A percentile compares a stretch with the other conserved stretches of the same genome.
These are phyloP conservation scores for Epicauta chinensis DNA, from an alignment of 1,140 invertebrate genomes.

Conservation along the genomic window DNA sequence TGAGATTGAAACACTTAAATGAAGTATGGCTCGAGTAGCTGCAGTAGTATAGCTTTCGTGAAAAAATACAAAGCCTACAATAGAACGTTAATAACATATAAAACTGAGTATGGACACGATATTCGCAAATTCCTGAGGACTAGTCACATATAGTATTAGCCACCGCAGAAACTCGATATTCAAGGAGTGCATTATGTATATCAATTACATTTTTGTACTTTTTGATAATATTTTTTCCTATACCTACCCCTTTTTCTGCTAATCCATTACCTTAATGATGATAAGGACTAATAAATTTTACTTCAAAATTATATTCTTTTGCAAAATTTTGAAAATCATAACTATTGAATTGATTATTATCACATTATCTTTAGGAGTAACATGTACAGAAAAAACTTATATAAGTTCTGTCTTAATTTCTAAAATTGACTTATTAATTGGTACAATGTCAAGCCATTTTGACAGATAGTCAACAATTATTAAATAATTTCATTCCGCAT, in stretches of 20 bases:
- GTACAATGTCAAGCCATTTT: constrained; percentile 1
- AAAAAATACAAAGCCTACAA: too few species aligned
- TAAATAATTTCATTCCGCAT: constrained; percentile 1
- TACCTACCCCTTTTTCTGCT: constrained; percentile 10
- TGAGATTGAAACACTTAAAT: too few species aligned
- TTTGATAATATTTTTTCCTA: too few species aligned
- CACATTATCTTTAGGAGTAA: constrained; percentile 5
- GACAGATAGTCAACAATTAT: constrained; percentile 9
- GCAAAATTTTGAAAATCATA: constrained; percentile 7
- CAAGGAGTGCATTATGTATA: too few species aligned
- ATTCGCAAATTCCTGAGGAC: too few species aligned
- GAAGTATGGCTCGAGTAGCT: too few species aligned
- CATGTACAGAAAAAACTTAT: constrained; percentile 6
- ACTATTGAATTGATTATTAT: constrained; percentile 13
- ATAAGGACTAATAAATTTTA: constrained; percentile 2
- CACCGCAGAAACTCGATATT: too few species aligned
- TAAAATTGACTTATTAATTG: neutral
- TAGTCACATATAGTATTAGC: too few species aligned
- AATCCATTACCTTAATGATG: constrained; percentile 2
- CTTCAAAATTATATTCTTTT: constrained; percentile 8
- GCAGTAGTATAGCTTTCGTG: too few species aligned
- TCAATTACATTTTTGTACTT: too few species aligned
- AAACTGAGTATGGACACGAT: too few species aligned
- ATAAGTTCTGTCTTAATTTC: neutral
- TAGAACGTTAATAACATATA: too few species aligned